phyloP scores from a whole-genome alignment of 2,888 invertebrate genomes.

The Andrena marginata region DNA sequence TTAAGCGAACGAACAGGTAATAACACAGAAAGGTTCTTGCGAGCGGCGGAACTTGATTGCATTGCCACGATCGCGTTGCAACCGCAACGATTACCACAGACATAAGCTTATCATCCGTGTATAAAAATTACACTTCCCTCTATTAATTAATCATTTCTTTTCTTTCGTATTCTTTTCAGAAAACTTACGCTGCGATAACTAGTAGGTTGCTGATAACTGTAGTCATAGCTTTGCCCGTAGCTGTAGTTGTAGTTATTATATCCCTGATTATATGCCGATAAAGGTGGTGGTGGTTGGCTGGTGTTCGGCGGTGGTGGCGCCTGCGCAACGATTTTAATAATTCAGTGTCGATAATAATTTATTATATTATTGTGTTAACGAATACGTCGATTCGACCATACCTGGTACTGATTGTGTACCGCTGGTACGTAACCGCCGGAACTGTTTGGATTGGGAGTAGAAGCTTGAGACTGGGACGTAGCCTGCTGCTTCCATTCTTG shows the following conservation, averaged over 20 bases:
- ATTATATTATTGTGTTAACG: no score
- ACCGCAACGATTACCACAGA: constrained; percentile 17
- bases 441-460: constrained; percentile 70
- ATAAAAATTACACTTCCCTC: constrained; percentile 3
- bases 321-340: constrained; percentile 57
- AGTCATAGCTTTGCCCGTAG: constrained; percentile 81
- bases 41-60: constrained; percentile 11
- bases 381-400: constrained; percentile 43
- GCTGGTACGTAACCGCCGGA: constrained; percentile 74
- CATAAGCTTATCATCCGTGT: constrained; percentile 14
- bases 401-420: constrained; percentile 82
- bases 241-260: constrained; percentile 83
- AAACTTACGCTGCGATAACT: constrained; percentile 83
- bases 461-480: constrained; percentile 67
- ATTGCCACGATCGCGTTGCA: constrained; percentile 14
- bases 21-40: constrained; percentile 1
- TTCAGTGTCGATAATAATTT: background rate
- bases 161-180: background rate
- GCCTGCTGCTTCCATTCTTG: constrained; percentile 80
- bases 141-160: background rate
- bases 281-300: constrained; percentile 81
- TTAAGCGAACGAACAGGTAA: constrained; percentile 20
- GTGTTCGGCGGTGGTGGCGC: constrained; percentile 81
- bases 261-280: constrained; percentile 79
- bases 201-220: constrained; percentile 80